Percentiles rank a stretch among this genome's conserved stretches.
phyloP scores from a whole-genome alignment of 2,113 vertebrate species.

The Falcunculus frontatus region DNA sequence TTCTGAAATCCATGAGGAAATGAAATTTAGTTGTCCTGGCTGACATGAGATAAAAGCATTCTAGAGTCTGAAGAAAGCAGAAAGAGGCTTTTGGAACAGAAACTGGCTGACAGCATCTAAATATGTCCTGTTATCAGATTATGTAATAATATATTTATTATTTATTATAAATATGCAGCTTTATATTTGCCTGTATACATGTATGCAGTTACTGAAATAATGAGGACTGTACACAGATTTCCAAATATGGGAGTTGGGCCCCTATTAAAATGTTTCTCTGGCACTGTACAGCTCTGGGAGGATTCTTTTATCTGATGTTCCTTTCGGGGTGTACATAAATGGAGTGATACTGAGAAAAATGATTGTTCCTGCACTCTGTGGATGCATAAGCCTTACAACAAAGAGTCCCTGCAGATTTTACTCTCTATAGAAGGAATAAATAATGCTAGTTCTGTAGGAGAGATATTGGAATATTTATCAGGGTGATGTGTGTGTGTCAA shows the following conservation, averaged over 20 bases:
- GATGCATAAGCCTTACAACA: background rate
- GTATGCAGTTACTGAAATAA: background rate
- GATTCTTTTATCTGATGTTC: background rate
- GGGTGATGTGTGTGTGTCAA: background rate
- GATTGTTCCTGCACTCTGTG: background rate
- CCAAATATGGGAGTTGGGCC: background rate
- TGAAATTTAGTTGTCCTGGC: background rate
- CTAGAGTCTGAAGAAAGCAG: background rate
- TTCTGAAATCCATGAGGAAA: background rate
- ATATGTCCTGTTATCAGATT: background rate
- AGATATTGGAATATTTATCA: slow-evolving; percentile 44
- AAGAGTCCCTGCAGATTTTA: slow-evolving; percentile 1
- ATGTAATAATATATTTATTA: background rate
- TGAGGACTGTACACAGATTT: background rate
- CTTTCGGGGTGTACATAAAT: background rate
- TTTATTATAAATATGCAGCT: background rate
- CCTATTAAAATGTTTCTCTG: background rate
- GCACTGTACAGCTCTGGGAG: background rate
- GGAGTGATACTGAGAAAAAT: background rate
- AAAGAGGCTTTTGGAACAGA: background rate
- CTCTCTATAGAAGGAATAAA: slow-evolving; percentile 5
- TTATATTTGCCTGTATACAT: background rate
- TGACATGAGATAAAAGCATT: background rate
- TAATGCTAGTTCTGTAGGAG: background rate
- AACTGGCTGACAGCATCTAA: background rate